Conservation (phyloP, 2,113 vertebrate species). For the Myocastor coypus region DNA sequence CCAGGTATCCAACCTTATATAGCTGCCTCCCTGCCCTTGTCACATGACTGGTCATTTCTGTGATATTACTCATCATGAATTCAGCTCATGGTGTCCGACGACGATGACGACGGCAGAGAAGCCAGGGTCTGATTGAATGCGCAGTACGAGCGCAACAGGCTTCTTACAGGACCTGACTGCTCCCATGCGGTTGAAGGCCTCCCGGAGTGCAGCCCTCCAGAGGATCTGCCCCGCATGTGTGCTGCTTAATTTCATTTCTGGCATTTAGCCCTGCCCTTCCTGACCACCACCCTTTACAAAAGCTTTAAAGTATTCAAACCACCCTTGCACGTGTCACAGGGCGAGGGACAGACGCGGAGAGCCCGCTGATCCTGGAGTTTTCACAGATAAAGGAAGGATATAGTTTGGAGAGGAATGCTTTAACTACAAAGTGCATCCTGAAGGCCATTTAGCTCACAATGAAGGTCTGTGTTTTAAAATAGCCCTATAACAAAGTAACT, state of each 20-base stretch:
- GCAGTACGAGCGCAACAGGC: not conserved
- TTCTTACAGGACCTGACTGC: not conserved
- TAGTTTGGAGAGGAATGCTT: slow-evolving; percentile 84
- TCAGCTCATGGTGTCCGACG: not conserved
- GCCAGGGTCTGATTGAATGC: not conserved
- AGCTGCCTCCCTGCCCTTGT: not conserved
- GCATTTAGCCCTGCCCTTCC: not conserved
- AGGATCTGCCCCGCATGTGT: not conserved
- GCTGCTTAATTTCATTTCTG: slow-evolving; percentile 18
- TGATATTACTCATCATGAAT: slow-evolving; percentile 14
- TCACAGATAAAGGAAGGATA: slow-evolving; percentile 82
- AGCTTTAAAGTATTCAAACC: slow-evolving; percentile 21
- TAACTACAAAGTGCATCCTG: slow-evolving; percentile 85
- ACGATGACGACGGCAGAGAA: not conserved
- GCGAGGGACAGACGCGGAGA: not conserved
- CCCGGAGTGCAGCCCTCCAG: not conserved
- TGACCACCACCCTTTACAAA: slow-evolving; percentile 14
- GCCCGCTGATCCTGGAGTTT: slow-evolving; percentile 63
- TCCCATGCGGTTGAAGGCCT: not conserved
- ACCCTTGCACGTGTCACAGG: not conserved
- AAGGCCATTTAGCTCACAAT: slow-evolving; percentile 86
- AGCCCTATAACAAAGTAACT: slow-evolving; percentile 88
- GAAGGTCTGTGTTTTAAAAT: slow-evolving; percentile 90
- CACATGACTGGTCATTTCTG: not conserved
- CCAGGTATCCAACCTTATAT: not conserved